phyloP scores from a whole-genome alignment of 2,888 invertebrate species.

The Lacanobia wlatinum region DNA sequence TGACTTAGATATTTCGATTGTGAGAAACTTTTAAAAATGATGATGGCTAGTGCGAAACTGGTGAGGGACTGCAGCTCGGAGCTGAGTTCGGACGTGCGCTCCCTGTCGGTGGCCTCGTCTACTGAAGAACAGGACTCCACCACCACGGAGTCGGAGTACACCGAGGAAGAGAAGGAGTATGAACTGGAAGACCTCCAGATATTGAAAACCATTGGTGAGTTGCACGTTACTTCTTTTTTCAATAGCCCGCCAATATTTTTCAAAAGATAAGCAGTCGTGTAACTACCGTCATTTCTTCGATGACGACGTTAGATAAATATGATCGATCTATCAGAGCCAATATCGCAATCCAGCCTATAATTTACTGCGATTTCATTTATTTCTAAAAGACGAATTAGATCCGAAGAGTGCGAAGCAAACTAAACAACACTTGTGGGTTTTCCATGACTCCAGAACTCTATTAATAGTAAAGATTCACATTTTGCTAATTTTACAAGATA shows the following conservation, averaged over 20 bases:
- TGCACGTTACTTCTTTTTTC: background rate
- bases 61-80: constrained; percentile 90
- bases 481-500: constrained; percentile 69
- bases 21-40: constrained; percentile 79
- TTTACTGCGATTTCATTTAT: background rate
- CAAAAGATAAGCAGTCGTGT: background rate
- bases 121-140: constrained; percentile 90
- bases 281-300: constrained; percentile 6
- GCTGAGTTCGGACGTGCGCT: constrained; percentile 87
- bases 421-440: constrained; percentile 24
- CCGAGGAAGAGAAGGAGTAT: constrained; percentile 92
- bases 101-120: constrained; percentile 89
- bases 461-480: constrained; percentile 58
- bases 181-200: constrained; percentile 96
- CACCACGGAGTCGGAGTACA: constrained; percentile 90
- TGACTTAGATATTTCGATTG: constrained; percentile 37
- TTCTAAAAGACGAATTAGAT: constrained; percentile 3
- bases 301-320: constrained; percentile 2
- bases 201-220: constrained; percentile 96
- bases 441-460: constrained; percentile 61
- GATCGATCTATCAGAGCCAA: constrained; percentile 21
- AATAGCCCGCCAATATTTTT: background rate
- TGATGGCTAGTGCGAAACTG: constrained; percentile 90
- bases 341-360: background rate
- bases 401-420: constrained; percentile 12